A percentile compares a stretch with the other conserved stretches of the same genome.
These are phyloP conservation scores for Apamea anceps DNA, from an alignment of 2,888 invertebrate genomes.

Conservation along the genomic window DNA sequence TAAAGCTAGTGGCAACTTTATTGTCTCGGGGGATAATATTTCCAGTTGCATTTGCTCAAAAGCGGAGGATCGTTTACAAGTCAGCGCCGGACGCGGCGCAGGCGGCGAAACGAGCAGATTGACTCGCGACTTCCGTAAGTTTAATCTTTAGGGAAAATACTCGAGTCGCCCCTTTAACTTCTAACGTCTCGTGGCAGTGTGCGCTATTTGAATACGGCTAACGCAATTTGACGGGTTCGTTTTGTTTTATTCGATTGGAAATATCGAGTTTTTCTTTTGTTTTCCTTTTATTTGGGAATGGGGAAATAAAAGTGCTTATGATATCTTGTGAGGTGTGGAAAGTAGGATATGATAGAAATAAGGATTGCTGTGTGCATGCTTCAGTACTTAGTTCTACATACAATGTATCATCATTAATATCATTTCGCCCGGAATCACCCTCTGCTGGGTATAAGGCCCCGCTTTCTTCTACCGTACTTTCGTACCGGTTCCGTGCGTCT, in stretches of 20 bases:
- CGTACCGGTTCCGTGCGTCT: no score
- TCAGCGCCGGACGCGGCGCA: constrained; percentile 66
- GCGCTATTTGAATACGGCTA: constrained; percentile 61
- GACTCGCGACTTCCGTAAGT: constrained; percentile 70
- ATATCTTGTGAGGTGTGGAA: constrained; percentile 30
- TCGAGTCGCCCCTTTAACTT: constrained; percentile 63
- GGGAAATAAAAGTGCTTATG: constrained; percentile 36
- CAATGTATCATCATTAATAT: background rate
- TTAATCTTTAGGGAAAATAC: constrained; percentile 75
- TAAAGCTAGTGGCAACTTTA: constrained; percentile 67
- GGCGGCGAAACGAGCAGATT: constrained; percentile 74
- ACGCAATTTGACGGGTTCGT: constrained; percentile 60
- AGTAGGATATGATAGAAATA: constrained; percentile 14
- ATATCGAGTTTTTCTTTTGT: constrained; percentile 52
- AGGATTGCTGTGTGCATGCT: background rate
- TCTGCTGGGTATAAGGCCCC: no score
- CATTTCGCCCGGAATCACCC: no score
- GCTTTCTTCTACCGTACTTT: no score
- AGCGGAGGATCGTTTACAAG: constrained; percentile 70
- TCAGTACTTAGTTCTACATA: background rate
- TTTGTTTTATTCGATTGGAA: constrained; percentile 62
- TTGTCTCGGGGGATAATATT: constrained; percentile 70
- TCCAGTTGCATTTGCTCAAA: constrained; percentile 65
- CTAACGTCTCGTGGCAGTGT: constrained; percentile 60
- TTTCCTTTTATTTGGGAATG: constrained; percentile 50